Evolutionary conservation across 1,140 invertebrate genomes (phyloP), one percentile per base, ranked within the genome.

Genomic region (Trichonephila inaurata): DNA sequence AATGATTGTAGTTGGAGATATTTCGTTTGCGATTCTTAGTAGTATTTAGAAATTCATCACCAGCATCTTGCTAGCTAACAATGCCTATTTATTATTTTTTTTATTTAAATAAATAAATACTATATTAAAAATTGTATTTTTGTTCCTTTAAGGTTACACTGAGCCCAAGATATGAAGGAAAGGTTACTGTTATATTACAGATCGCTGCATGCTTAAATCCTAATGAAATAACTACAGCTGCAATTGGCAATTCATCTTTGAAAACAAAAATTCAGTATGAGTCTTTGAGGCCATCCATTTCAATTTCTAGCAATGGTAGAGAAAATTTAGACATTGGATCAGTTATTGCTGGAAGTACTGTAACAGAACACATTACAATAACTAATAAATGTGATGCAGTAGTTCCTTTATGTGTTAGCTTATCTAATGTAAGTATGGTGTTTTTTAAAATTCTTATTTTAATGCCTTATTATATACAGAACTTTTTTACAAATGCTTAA

Each of bases 261-360:
- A 72, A 89, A 89, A 93, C 92, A 24, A 88, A 72, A 82, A 62
- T 93, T 0, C 62, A 93, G 6, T 93, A 81, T 93, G 92, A 93
- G 64, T 62, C 58, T 44, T n/a, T 93, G 58, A 60, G 86, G 18
- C 92, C 92, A 60, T 64, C 60, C 28, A 64, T 93, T 21, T 24
- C 24, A 2, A 77, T 93, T 24, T 81, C 81, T 18, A 88, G 86
- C 28, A 62, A 89, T 44, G 66, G 51, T 16, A 77, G 88, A 44
- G 40, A 88, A 14, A 40, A 28, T 51, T 69, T 93, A 19, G 19
- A 88, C 60, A 44, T 93, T 18, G 92, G 86, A 28, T n/a, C 64
- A 60, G 86, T 93, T 19, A 33, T 89, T 40, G 86, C 92, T 60
- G 85, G 92, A n/a, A 88, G 64, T 19, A 89, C 66, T 44, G 28